phyloP scores from a whole-genome alignment of 2,797 vertebrate genomes.

The Lithobates pipiens region DNA sequence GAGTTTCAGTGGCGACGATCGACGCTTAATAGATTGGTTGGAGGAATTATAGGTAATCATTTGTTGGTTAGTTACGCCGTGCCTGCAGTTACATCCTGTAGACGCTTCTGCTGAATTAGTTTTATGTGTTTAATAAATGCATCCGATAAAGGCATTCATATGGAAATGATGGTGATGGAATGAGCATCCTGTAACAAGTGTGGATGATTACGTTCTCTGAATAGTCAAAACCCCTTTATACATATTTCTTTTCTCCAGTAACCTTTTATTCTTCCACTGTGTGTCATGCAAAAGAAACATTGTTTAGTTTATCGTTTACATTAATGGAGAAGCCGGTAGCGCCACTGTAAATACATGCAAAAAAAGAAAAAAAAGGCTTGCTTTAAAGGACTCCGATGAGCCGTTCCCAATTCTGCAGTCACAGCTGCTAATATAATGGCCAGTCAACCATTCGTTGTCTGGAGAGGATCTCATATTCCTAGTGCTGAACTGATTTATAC shows the following conservation, averaged over 20 bases:
- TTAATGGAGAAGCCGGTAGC: conserved; percentile 38
- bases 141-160: conserved; percentile 48
- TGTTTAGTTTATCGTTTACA: conserved; percentile 33
- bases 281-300: conserved; percentile 58
- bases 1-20: too few relatives aligned
- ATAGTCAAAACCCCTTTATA: conserved; percentile 55
- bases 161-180: conserved; percentile 51
- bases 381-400: conserved; percentile 30
- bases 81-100: background rate
- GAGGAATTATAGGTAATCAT: conserved; percentile 16
- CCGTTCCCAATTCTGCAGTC: conserved; percentile 67
- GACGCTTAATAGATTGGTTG: conserved; percentile 30
- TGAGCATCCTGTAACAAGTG: conserved; percentile 28
- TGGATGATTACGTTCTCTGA: conserved; percentile 46
- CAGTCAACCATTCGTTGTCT: conserved; percentile 69
- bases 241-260: conserved; percentile 40
- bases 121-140: conserved; percentile 54
- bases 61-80: conserved; percentile 18
- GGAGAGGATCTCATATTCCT: conserved; percentile 70
- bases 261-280: conserved; percentile 50
- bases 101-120: conserved; percentile 4
- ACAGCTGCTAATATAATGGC: conserved; percentile 69
- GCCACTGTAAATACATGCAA: background rate
- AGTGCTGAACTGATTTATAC: conserved; percentile 67
- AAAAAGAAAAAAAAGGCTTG: conserved; percentile 9